Evolutionary conservation across 2,113 vertebrate species (phyloP).

Genomic region (Puffinus mauretanicus): DNA sequence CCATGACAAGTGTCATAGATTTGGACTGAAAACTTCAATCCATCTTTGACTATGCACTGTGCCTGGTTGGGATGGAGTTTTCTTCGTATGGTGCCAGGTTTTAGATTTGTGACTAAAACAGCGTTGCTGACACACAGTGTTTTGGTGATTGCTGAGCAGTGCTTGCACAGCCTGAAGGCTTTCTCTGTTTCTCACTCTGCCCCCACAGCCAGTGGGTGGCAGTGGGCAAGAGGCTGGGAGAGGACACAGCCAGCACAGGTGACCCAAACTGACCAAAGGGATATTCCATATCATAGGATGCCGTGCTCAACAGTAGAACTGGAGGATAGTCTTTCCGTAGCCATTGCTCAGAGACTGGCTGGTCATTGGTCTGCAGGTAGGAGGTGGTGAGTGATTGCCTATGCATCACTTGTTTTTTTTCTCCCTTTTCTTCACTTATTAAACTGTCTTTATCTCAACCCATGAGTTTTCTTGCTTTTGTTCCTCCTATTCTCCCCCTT

Average conservation of each 20-base stretch:
- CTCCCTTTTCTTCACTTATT: not conserved
- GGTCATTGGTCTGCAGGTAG: not conserved
- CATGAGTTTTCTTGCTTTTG: not conserved
- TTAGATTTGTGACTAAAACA: not conserved
- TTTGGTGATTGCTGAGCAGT: not conserved
- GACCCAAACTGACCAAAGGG: not conserved
- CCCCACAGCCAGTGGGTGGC: not conserved
- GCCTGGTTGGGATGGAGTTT: not conserved
- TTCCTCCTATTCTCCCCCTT: not conserved
- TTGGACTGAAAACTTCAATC: not conserved
- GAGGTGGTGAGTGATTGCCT: not conserved
- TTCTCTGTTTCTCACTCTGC: not conserved
- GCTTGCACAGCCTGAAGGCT: not conserved
- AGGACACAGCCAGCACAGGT: not conserved
- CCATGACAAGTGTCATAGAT: not conserved
- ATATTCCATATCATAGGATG: not conserved
- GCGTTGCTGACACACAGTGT: not conserved
- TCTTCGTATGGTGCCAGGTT: not conserved
- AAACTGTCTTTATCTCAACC: not conserved
- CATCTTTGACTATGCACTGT: not conserved
- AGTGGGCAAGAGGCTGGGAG: not conserved
- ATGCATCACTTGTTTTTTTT: not conserved
- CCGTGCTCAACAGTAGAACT: not conserved
- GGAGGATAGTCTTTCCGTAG: not conserved
- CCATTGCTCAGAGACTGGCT: not conserved